These are phyloP conservation scores for Nudaria mundana DNA, from an alignment of 2,888 invertebrate genomes.

Conservation along the genomic window DNA sequence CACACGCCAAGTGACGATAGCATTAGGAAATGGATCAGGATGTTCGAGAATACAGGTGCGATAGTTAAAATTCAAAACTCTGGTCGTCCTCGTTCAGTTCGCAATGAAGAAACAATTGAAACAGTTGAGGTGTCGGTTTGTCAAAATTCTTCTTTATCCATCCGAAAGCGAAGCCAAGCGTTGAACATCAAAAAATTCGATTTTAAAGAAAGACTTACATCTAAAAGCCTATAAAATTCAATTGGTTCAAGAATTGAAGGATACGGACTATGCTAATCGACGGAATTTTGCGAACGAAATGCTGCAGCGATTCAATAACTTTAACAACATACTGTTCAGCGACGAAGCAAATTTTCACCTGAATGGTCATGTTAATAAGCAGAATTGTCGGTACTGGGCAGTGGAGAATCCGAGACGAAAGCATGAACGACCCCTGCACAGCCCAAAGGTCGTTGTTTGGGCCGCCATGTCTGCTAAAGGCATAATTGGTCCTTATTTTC, in stretches of 20 bases:
- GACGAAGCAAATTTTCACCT: constrained; percentile 1
- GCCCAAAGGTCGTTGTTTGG: background rate
- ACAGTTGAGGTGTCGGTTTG: too few species aligned
- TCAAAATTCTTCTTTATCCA: too few species aligned
- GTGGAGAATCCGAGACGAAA: background rate
- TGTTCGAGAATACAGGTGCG: too few species aligned
- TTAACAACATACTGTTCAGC: background rate
- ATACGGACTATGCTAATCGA: background rate
- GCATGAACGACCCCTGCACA: background rate
- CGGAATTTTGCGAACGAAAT: background rate
- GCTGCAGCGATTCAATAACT: background rate
- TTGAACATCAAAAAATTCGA: too few species aligned
- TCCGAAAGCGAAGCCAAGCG: too few species aligned
- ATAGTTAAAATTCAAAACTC: too few species aligned
- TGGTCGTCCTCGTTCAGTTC: too few species aligned
- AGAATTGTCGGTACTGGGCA: background rate
- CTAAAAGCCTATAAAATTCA: background rate
- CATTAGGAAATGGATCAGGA: background rate
- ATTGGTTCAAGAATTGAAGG: background rate
- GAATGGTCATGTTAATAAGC: background rate
- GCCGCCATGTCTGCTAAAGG: background rate
- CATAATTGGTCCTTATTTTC: background rate
- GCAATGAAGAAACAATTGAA: too few species aligned
- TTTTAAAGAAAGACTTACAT: background rate
- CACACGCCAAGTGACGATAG: background rate